Conservation (phyloP, 1,140 invertebrate species). For the Ceratoteleas bidentatus region DNA sequence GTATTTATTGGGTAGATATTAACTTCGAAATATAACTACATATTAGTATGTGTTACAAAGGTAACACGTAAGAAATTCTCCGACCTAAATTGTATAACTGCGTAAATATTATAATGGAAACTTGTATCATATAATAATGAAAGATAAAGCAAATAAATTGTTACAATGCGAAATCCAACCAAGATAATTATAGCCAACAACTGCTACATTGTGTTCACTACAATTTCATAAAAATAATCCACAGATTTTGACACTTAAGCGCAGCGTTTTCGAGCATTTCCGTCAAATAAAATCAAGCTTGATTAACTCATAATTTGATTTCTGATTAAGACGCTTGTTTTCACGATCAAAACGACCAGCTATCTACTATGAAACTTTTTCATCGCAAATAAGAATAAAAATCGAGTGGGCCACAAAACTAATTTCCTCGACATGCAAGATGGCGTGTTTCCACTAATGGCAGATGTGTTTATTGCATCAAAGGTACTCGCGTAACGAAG, state of each 20-base stretch:
- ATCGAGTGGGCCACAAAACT: constrained; percentile 13
- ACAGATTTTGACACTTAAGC: not conserved
- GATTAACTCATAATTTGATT: constrained; percentile 14
- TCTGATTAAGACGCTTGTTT: constrained; percentile 12
- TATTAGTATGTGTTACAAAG: no score
- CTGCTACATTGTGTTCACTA: no score
- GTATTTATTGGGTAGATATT: no score
- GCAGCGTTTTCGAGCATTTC: not conserved
- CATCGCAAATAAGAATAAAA: constrained; percentile 20
- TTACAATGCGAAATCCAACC: no score
- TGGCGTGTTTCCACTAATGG: constrained; percentile 47
- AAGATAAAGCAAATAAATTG: no score
- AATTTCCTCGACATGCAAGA: constrained; percentile 50
- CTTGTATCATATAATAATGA: no score
- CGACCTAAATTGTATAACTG: no score
- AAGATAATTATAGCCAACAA: no score
- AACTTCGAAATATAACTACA: no score
- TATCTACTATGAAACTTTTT: constrained; percentile 6
- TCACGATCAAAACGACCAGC: constrained; percentile 10
- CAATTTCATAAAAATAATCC: no score
- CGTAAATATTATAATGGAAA: no score
- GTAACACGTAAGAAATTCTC: no score
- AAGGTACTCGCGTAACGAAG: constrained; percentile 38
- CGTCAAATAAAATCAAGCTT: not conserved
- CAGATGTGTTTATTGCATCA: constrained; percentile 51